Conservation (phyloP, 2,888 invertebrate species). For the Atrina japonica region DNA sequence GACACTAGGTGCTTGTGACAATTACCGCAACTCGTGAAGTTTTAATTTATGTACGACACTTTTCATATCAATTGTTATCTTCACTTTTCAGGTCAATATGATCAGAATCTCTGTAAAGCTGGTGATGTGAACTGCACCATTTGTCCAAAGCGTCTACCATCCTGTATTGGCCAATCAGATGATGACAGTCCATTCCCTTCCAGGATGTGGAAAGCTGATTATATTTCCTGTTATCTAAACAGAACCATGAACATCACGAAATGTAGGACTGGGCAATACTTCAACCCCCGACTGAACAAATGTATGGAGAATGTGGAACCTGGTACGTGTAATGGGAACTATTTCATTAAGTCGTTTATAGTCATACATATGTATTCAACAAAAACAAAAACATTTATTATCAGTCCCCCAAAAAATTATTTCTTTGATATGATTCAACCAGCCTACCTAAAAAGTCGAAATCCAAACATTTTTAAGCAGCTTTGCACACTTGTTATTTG, state of each 20-base stretch:
- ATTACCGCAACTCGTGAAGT: no score
- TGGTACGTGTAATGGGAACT: not conserved
- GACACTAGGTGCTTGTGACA: no score
- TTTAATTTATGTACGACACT: no score
- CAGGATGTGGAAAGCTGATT: conserved; percentile 44
- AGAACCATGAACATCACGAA: conserved; percentile 48
- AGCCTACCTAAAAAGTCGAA: no score
- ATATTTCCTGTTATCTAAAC: conserved; percentile 48
- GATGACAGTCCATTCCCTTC: conserved; percentile 45
- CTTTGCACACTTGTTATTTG: no score
- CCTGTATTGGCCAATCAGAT: conserved; percentile 48
- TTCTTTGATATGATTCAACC: no score
- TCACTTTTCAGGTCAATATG: conserved; percentile 54
- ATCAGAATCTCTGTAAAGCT: conserved; percentile 45
- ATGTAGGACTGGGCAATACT: conserved; percentile 40
- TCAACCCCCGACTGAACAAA: conserved; percentile 22
- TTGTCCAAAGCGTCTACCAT: conserved; percentile 48
- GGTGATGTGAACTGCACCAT: conserved; percentile 38
- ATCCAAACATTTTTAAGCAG: no score
- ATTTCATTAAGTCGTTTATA: no score
- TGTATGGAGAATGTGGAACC: conserved; percentile 27
- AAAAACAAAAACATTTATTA: no score
- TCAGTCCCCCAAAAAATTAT: no score
- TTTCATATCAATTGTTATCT: no score
- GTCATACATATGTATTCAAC: no score